Percentiles rank a stretch among this genome's conserved stretches.
These are phyloP conservation scores for Platycheirus rosarum DNA, from an alignment of 2,888 invertebrate species.

Conservation along the genomic window DNA sequence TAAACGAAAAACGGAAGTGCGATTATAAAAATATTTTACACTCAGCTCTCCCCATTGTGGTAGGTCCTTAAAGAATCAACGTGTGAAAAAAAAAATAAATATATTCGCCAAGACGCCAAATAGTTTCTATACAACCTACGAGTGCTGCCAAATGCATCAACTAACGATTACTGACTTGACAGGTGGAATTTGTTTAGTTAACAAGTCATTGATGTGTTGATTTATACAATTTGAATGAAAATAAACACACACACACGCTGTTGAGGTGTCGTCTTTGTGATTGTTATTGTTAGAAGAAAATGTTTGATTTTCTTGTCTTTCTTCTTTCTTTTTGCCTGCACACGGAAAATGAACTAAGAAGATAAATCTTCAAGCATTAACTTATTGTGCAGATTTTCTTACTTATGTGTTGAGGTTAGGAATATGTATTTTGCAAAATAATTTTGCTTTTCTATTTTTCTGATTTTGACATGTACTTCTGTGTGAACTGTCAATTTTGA, in stretches of 20 bases:
- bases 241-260: conserved; percentile 50
- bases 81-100: conserved; percentile 50
- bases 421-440: conserved; percentile 17
- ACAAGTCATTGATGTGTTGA: conserved; percentile 44
- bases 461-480: conserved; percentile 33
- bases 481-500: conserved; percentile 37
- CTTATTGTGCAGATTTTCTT: conserved; percentile 15
- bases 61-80: conserved; percentile 16
- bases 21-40: conserved; percentile 49
- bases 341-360: conserved; percentile 38
- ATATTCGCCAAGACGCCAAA: conserved; percentile 1
- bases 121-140: no score
- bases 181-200: conserved; percentile 64
- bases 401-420: conserved; percentile 33
- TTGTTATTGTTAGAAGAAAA: conserved; percentile 6
- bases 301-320: neutral
- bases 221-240: conserved; percentile 47
- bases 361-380: conserved; percentile 31
- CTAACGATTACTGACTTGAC: conserved; percentile 59
- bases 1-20: conserved; percentile 40
- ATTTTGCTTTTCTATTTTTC: conserved; percentile 16
- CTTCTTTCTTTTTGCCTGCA: neutral
- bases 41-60: conserved; percentile 42
- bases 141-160: conserved; percentile 65
- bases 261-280: neutral